phyloP scores from a whole-genome alignment of 2,797 vertebrate genomes.

The Rhynchonycteris naso region DNA sequence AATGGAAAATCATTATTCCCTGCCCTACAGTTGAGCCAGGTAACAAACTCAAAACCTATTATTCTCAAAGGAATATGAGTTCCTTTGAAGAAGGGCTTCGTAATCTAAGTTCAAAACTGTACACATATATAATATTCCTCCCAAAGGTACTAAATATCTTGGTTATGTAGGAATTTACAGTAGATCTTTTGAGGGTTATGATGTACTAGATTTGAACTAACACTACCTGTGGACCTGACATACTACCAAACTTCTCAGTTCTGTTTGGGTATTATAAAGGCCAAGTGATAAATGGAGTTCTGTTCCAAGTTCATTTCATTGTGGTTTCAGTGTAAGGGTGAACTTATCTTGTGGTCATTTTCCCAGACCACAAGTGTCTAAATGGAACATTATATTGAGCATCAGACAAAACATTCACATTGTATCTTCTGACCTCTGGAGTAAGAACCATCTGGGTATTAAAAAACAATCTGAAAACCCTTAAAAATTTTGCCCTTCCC shows the following conservation, averaged over 20 bases:
- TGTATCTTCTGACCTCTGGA: neutral
- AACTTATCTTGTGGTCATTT: neutral
- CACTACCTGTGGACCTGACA: neutral
- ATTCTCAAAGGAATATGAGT: neutral
- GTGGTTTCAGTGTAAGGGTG: neutral
- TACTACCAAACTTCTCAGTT: neutral
- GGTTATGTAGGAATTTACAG: neutral
- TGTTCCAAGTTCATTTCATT: neutral
- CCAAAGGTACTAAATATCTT: neutral
- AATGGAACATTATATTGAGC: neutral
- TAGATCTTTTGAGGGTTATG: neutral
- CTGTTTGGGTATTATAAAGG: neutral
- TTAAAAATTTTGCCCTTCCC: neutral
- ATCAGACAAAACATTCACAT: neutral
- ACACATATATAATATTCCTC: neutral
- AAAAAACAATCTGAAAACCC: neutral
- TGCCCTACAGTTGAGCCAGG: neutral
- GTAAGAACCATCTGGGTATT: neutral
- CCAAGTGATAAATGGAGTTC: neutral
- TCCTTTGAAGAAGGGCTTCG: neutral
- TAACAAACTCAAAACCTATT: neutral
- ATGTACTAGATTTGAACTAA: neutral
- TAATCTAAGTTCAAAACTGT: neutral
- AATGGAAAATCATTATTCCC: neutral
- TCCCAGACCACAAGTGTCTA: neutral